These are phyloP conservation scores for Nycticebus coucang DNA, from an alignment of 2,113 vertebrate genomes.

Conservation along the genomic window DNA sequence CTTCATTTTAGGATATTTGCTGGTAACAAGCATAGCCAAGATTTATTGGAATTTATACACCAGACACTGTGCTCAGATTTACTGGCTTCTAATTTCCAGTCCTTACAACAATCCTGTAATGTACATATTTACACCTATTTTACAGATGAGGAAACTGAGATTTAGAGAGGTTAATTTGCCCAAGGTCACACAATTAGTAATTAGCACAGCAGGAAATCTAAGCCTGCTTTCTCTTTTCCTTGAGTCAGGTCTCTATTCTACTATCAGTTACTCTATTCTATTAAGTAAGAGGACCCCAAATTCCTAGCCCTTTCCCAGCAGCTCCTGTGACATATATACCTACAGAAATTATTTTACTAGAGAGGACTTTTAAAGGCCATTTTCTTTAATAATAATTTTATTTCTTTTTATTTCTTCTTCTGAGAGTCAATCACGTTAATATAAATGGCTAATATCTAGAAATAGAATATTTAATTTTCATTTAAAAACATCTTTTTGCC, in stretches of 20 bases:
- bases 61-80: neutral
- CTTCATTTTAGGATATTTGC: neutral
- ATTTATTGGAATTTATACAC: neutral
- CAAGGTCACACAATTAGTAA: neutral
- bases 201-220: neutral
- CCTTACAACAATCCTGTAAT: neutral
- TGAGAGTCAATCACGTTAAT: neutral
- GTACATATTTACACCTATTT: neutral
- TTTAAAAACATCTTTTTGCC: neutral
- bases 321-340: neutral
- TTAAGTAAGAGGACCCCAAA: neutral
- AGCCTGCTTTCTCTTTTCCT: neutral
- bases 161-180: neutral
- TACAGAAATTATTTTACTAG: neutral
- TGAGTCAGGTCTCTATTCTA: neutral
- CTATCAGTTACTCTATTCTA: neutral
- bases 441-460: neutral
- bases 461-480: neutral
- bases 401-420: neutral
- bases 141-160: neutral
- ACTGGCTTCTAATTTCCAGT: neutral
- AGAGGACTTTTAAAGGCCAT: neutral
- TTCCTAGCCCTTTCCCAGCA: fast-evolving
- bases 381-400: neutral
- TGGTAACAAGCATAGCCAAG: neutral